Conservation (phyloP, 2,797 vertebrate species). For the Pseudochirops corinnae region DNA sequence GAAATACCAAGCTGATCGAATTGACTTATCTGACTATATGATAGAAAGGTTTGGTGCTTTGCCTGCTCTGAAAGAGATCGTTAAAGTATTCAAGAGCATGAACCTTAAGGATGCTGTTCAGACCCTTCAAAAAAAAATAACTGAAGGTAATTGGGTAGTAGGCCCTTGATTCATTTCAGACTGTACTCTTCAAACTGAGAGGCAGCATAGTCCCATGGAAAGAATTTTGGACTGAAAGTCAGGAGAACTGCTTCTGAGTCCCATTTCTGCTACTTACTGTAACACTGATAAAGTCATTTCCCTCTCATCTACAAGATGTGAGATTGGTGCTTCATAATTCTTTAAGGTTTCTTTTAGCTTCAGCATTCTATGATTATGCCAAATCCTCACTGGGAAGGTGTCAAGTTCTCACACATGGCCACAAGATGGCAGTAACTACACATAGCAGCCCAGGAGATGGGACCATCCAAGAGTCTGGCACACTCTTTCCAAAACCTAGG, state of each 20-base stretch:
- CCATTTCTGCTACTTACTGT: neutral
- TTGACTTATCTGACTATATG: neutral
- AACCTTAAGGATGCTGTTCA: neutral
- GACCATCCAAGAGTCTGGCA: neutral
- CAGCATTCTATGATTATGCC: neutral
- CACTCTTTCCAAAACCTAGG: neutral
- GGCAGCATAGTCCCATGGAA: neutral
- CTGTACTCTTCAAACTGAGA: neutral
- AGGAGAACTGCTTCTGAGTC: neutral
- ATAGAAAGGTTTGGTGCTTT: neutral
- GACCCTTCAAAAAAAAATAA: neutral
- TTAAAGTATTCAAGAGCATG: neutral
- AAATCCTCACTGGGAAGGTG: neutral
- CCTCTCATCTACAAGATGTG: neutral
- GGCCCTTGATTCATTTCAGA: neutral
- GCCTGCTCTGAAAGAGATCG: neutral
- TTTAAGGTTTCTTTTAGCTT: neutral
- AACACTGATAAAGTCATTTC: neutral
- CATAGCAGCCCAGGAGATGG: neutral
- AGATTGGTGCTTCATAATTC: neutral
- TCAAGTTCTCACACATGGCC: neutral
- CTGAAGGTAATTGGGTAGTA: neutral
- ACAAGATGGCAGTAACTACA: neutral
- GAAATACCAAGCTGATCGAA: neutral
- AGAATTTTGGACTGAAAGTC: neutral